Base-by-base conservation (phyloP, 2,113 vertebrate genomes). In the Acrocephalus kingi region DNA sequence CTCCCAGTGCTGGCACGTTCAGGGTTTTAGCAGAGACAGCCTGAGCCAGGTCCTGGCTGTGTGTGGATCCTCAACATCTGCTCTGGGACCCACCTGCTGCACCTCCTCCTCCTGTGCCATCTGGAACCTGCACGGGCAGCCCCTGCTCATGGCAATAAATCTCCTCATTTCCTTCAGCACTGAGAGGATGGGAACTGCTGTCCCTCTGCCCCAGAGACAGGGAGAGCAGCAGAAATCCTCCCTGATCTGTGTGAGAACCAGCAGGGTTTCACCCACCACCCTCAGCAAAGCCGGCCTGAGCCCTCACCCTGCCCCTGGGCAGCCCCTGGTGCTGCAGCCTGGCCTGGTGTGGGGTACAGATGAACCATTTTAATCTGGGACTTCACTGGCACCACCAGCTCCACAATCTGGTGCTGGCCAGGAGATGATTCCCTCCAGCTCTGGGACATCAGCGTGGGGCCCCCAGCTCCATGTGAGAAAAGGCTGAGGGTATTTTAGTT, bases 401-500 rank as follows among this genome's bases (percentile, higher is more conserved):
- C 69, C 62, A 72, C 78, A 5, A 25, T 18, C 59, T 35, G 31
- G 6, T 15, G 46, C 23, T 82, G 90, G 7, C 9, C 63, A 31
- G 12, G 77, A 21, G 59, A 9, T 7, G 10, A 58, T 66, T 76
- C 75, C 63, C 62, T 18, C 28, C 75, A 61, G 37, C 73, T 24
- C 63, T 28, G 77, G 79, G 51, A 31, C n/a, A 31, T 4, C 25
- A 22, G 64, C 23, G 27, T 30, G 35, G 13, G 13, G 61, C 73
- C 54, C 64, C 37, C 28, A 16, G 72, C 69, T 31, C 43, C 24
- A 2, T 1, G 0, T 1, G 23, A 14, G 31, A 12, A 58, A 45
- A 41, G 24, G 28, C n/a, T 67, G 37, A 62, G n/a, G 37, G 67
- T 2, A 0, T 48, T 69, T 52, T 33, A 39, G 3, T 13, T 18